Percentiles rank a stretch among this genome's conserved stretches.
These are phyloP conservation scores for Lichenostomus cassidix DNA, from an alignment of 2,113 vertebrate genomes.

Conservation along the genomic window DNA sequence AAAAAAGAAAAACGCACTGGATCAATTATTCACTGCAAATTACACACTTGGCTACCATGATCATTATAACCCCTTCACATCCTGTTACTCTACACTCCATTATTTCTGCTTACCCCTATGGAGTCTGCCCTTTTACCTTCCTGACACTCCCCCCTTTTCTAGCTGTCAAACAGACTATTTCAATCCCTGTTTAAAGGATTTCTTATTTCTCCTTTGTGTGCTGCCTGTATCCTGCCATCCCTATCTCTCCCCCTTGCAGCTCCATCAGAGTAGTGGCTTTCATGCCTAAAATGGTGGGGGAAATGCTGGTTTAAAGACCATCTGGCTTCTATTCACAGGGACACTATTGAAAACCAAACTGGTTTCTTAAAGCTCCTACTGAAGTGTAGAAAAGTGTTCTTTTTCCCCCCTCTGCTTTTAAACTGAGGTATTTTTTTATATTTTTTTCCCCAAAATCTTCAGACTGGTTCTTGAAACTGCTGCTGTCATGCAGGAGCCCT, in stretches of 20 bases:
- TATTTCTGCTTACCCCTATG: conserved; percentile 17
- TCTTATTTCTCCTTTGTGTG: conserved; percentile 55
- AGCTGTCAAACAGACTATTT: conserved; percentile 39
- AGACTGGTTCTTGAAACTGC: conserved; percentile 11
- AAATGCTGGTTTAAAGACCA: conserved; percentile 43
- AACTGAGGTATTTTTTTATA: not conserved
- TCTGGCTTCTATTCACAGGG: conserved; percentile 39
- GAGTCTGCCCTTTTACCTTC: conserved; percentile 38
- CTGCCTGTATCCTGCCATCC: conserved; percentile 4
- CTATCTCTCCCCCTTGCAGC: conserved; percentile 8
- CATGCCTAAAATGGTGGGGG: conserved; percentile 35
- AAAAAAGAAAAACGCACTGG: not conserved
- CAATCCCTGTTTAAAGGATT: conserved; percentile 52
- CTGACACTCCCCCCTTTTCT: conserved; percentile 52
- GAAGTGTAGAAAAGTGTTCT: not conserved
- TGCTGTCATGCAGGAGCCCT: conserved; percentile 20
- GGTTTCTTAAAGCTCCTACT: conserved; percentile 33
- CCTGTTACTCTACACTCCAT: not conserved
- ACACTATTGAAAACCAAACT: conserved; percentile 34
- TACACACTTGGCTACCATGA: not conserved
- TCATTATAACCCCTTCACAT: conserved; percentile 26
- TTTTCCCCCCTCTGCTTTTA: not conserved
- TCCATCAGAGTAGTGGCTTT: conserved; percentile 50
- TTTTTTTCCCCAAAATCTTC: not conserved
- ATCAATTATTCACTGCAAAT: conserved; percentile 56